Evolutionary conservation across 1,140 invertebrate species (phyloP).

Genomic region (Pseudomyrmex flavicornis): DNA sequence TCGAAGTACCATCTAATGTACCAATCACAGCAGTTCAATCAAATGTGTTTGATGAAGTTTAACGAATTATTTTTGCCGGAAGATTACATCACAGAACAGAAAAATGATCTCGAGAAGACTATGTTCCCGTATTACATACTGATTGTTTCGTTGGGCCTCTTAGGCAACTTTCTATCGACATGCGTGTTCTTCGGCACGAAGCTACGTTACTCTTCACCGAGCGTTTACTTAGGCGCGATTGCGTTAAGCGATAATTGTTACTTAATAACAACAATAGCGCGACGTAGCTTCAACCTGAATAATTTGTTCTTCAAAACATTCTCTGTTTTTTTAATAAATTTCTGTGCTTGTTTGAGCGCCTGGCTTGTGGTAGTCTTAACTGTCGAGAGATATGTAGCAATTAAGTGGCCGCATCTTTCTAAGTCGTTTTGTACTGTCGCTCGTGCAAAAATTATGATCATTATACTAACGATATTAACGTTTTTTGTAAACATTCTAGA

Average conservation of each 20-base stretch:
- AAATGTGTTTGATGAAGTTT: too few relatives aligned
- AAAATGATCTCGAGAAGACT: too few relatives aligned
- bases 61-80: too few relatives aligned
- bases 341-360: constrained; percentile 90
- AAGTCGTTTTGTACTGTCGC: constrained; percentile 92
- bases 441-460: constrained; percentile 89
- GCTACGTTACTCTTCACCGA: constrained; percentile 90
- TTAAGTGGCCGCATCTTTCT: constrained; percentile 89
- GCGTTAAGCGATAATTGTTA: constrained; percentile 92
- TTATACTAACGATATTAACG: constrained; percentile 85
- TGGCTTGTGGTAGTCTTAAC: constrained; percentile 95
- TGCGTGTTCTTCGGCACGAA: constrained; percentile 91
- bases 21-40: too few relatives aligned
- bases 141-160: constrained; percentile 88
- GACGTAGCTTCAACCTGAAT: constrained; percentile 79
- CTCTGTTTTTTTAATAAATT: constrained; percentile 88
- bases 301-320: constrained; percentile 79
- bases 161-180: constrained; percentile 91
- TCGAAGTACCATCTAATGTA: too few relatives aligned
- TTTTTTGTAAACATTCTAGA: constrained; percentile 88
- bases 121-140: constrained; percentile 88
- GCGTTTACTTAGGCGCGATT: constrained; percentile 91
- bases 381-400: constrained; percentile 93
- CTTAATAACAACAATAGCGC: constrained; percentile 88
- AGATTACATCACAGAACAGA: too few relatives aligned